These are phyloP conservation scores for Mesorhabditis spiculigera DNA, from an alignment of 2,888 invertebrate genomes.

Conservation along the genomic window DNA sequence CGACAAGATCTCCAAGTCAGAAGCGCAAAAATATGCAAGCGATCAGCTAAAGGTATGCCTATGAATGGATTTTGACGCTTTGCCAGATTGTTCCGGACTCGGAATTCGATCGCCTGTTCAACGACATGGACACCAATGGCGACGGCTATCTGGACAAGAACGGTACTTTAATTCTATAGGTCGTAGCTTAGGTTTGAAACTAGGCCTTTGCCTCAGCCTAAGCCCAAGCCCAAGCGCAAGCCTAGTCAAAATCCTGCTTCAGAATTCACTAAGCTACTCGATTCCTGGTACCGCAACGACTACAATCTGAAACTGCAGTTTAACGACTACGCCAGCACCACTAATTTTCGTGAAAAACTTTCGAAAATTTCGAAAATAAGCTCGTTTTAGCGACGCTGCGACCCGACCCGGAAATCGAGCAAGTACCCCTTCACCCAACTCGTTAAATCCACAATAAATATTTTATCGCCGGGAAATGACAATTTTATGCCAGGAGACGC, in stretches of 20 bases:
- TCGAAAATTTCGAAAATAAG: no score
- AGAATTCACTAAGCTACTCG: not conserved
- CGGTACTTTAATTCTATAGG: not conserved
- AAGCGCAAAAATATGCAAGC: not conserved
- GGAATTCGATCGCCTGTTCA: not conserved
- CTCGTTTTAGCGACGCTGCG: no score
- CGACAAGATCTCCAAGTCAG: not conserved
- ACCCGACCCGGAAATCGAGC: no score
- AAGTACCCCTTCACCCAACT: no score
- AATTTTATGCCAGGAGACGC: no score
- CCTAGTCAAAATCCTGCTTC: not conserved
- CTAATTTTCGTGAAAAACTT: not conserved
- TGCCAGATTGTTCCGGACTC: not conserved
- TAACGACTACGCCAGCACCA: not conserved
- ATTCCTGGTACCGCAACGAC: not conserved
- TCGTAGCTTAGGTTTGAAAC: no score
- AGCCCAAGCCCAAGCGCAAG: no score
- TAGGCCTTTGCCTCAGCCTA: no score
- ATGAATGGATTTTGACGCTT: not conserved
- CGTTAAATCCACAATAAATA: no score
- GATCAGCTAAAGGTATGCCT: not conserved
- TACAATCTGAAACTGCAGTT: not conserved
- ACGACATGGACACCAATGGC: not conserved
- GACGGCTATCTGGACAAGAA: not conserved
- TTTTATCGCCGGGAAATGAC: no score